Percentiles rank a stretch among this genome's conserved stretches.
These are phyloP conservation scores for Diplogasteroides magnus DNA, from an alignment of 1,140 invertebrate genomes.

Conservation along the genomic window DNA sequence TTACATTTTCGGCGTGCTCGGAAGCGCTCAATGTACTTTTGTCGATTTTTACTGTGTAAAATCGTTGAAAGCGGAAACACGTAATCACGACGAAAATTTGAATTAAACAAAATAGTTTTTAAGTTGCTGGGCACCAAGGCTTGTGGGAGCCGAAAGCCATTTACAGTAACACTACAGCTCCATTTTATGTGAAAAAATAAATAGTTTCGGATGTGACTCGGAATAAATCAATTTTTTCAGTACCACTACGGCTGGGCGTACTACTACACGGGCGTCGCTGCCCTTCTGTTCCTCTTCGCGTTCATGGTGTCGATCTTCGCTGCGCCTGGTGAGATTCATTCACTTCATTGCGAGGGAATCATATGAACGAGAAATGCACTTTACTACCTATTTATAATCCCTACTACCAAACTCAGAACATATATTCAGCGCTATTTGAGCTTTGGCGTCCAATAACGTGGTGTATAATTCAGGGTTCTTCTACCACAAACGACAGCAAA, in stretches of 20 bases:
- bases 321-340: conserved; percentile 15
- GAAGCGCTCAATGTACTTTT: too few relatives aligned
- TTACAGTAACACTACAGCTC: background rate
- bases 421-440: too few relatives aligned
- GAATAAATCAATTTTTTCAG: background rate
- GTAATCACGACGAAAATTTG: conserved; percentile 13
- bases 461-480: background rate
- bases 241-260: conserved; percentile 26
- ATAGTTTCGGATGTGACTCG: conserved; percentile 15
- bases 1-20: too few relatives aligned
- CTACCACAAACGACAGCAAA: background rate
- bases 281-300: conserved; percentile 7
- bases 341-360: conserved; percentile 8
- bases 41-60: too few relatives aligned
- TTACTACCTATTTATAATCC: background rate
- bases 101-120: too few relatives aligned
- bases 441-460: too few relatives aligned
- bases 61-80: too few relatives aligned
- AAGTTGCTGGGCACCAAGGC: too few relatives aligned
- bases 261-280: conserved; percentile 16
- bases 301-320: conserved; percentile 12
- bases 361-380: background rate
- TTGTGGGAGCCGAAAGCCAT: conserved; percentile 9
- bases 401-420: background rate
- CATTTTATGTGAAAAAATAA: background rate